Evolutionary conservation across 1,140 invertebrate genomes (phyloP), one percentile per base, ranked within the genome.

Genomic region (Adoxophyes honmai): DNA sequence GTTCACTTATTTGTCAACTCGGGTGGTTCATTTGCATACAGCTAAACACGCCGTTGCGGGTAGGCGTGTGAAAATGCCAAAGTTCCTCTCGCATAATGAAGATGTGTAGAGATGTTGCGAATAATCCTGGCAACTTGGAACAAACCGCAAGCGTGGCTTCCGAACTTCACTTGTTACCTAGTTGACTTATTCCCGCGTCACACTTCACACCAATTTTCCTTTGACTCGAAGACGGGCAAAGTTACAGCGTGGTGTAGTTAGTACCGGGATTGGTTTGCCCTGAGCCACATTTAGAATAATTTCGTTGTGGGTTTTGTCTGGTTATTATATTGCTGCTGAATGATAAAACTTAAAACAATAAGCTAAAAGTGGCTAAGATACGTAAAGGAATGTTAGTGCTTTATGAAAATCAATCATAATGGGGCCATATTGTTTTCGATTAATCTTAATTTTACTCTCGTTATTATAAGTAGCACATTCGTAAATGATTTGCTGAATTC

Each of bases 1-100:
- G 65, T 78, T 68, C 78, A 70, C 76, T 79, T 78, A 70, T 83
- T 78, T 73, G 66, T 37, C 55, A 78, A 79, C 68, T 79, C 68
- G 70, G 59, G 65, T 52, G 57, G 55, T 54, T 72, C 66, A 84
- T 84, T 86, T 81, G 75, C 80, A 86, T 84, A 82, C 70, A 67
- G 63, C 38, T 55, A 62, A 64, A 69, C 62, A 69, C 44, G 44
- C 34, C 44, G 34, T 63, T 58, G 68, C 37, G 58, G 60, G 65
- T 63, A 60, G 61, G 61, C 60, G 71, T 72, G 73, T 62, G 63
- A 70, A 65, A 73, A 72, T 72, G 59, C 65, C 58, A 71, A 83
- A 86, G 71, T 81, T 83, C 62, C 9, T 28, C 60, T 66, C 57
- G 79, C 76, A 82, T 81, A 84, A 83, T 82, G 75, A 85, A 82